Percentiles rank a stretch among this genome's conserved stretches.
These are phyloP conservation scores for Ostrea denselamellosa DNA, from an alignment of 1,140 invertebrate genomes.

Conservation along the genomic window DNA sequence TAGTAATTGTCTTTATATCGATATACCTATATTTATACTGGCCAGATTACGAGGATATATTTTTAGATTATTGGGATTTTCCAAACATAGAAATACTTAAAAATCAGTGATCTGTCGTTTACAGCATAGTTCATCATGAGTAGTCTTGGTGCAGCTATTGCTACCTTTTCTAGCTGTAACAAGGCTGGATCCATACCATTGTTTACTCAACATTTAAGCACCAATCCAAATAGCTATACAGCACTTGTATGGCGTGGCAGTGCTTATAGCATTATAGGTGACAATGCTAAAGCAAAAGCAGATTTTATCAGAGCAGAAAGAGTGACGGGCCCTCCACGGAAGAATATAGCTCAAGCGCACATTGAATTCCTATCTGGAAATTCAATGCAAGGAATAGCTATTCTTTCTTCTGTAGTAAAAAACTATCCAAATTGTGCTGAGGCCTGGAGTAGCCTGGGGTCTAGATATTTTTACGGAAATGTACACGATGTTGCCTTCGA, in stretches of 20 bases:
- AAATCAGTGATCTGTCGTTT: too few relatives aligned
- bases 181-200: constrained; percentile 45
- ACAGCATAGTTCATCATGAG: too few relatives aligned
- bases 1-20: too few relatives aligned
- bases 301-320: constrained; percentile 28
- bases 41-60: too few relatives aligned
- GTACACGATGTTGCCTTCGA: background rate
- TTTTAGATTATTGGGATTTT: too few relatives aligned
- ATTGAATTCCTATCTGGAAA: background rate
- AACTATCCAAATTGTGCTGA: constrained; percentile 38
- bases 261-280: constrained; percentile 40
- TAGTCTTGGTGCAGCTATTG: background rate
- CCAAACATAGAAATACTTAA: too few relatives aligned
- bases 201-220: background rate
- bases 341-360: background rate
- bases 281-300: background rate
- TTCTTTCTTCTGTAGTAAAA: background rate
- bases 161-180: constrained; percentile 43
- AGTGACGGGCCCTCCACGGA: background rate
- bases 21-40: too few relatives aligned
- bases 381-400: background rate
- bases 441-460: constrained; percentile 27
- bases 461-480: background rate
- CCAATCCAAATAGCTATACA: constrained; percentile 19
- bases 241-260: constrained; percentile 40